Conservation (phyloP, 2,888 invertebrate species). For the Sinohyriopsis cumingii region DNA sequence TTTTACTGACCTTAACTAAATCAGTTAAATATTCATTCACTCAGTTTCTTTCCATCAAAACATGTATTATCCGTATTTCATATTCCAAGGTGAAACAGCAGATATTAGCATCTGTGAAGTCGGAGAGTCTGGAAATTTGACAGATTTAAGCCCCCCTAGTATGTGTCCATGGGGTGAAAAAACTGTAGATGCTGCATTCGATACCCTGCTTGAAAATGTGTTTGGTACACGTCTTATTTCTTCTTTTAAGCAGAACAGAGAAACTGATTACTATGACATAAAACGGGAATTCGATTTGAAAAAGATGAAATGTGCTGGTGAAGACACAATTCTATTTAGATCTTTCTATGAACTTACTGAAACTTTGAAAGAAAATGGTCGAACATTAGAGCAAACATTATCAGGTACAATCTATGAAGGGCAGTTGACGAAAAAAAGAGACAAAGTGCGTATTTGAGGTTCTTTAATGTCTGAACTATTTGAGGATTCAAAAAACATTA, state of each 20-base stretch:
- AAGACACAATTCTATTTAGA: slow-evolving; percentile 9
- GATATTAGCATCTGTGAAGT: slow-evolving; percentile 39
- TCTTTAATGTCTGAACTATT: no score
- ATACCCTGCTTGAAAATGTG: slow-evolving; percentile 10
- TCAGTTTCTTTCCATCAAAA: no score
- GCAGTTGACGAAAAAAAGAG: no score
- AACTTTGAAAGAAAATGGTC: no score
- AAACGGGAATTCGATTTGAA: slow-evolving; percentile 17
- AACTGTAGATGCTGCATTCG: slow-evolving; percentile 22
- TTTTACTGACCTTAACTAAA: no score
- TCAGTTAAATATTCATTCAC: no score
- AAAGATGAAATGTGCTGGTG: slow-evolving; percentile 12
- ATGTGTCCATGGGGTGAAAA: slow-evolving; percentile 44
- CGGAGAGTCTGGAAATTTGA: slow-evolving; percentile 18
- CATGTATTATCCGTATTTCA: no score
- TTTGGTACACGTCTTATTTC: slow-evolving; percentile 12
- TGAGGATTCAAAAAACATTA: slow-evolving; percentile 7
- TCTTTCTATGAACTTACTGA: no score
- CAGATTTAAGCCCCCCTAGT: slow-evolving; percentile 25
- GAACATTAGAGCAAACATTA: no score
- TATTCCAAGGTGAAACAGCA: slow-evolving; percentile 35
- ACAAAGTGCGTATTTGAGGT: no score
- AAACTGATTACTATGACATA: slow-evolving; percentile 15
- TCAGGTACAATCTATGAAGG: no score
- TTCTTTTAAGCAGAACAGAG: slow-evolving; percentile 3